Conservation (phyloP, 2,797 vertebrate genomes). For the Lagodon rhomboides region DNA sequence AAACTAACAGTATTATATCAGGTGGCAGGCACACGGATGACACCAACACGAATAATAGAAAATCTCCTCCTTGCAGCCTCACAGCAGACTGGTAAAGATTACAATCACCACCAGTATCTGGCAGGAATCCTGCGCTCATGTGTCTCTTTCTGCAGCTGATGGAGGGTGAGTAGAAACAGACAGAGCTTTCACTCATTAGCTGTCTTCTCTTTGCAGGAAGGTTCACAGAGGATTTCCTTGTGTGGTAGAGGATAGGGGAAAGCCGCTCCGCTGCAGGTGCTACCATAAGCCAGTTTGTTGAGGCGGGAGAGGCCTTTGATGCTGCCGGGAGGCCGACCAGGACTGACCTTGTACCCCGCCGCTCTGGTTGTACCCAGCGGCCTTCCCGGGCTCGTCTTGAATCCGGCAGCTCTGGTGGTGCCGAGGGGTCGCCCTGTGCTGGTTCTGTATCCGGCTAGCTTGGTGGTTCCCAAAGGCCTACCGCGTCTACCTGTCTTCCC, state of each 20-base stretch:
- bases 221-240: conserved; percentile 91
- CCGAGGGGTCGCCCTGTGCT: conserved; percentile 97
- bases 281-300: conserved; percentile 93
- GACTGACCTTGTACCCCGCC: conserved; percentile 98
- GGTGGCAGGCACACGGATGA: conserved; percentile 74
- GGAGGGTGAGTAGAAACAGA: conserved; percentile 29
- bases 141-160: conserved; percentile 42
- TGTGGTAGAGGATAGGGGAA: conserved; percentile 94
- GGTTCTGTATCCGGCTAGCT: conserved; percentile 97
- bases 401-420: conserved; percentile 97
- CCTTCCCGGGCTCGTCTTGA: conserved; percentile 98
- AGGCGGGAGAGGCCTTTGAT: conserved; percentile 97
- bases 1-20: conserved; percentile 58
- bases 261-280: conserved; percentile 90
- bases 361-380: conserved; percentile 97
- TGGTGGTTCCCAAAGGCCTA: conserved; percentile 96
- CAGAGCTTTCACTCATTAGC: conserved; percentile 84
- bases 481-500: conserved; percentile 95
- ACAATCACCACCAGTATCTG: conserved; percentile 29
- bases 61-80: conserved; percentile 41
- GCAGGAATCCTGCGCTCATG: conserved; percentile 59
- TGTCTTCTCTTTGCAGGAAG: conserved; percentile 90
- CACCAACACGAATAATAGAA: conserved; percentile 65
- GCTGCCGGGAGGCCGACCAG: conserved; percentile 97
- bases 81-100: conserved; percentile 45